Percentiles rank a stretch among this genome's conserved stretches.
Conservation (phyloP, 2,888 invertebrate genomes). For the Hyposoter didymator region DNA sequence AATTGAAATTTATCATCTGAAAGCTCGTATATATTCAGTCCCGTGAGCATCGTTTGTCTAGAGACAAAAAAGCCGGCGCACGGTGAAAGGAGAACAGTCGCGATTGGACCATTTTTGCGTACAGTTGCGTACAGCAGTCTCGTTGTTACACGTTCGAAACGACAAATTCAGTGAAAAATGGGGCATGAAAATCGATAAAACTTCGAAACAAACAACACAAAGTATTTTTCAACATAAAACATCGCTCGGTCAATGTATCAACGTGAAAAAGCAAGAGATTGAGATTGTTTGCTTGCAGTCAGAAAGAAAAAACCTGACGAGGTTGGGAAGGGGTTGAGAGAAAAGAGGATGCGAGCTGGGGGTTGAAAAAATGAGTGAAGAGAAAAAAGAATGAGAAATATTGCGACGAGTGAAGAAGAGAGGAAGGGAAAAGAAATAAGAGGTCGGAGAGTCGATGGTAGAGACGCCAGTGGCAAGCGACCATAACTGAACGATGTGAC, state of each 20-base stretch:
- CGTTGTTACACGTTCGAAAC: background rate
- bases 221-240: background rate
- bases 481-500: slow-evolving; percentile 77
- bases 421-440: slow-evolving; percentile 53
- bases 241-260: background rate
- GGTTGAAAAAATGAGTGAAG: too few relatives aligned
- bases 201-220: background rate
- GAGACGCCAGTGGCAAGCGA: slow-evolving; percentile 64
- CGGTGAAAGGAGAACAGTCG: background rate
- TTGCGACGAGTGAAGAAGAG: slow-evolving; percentile 43
- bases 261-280: background rate
- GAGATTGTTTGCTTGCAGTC: slow-evolving; percentile 23
- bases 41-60: background rate
- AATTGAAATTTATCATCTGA: slow-evolving; percentile 68
- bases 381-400: slow-evolving; percentile 44
- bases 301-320: slow-evolving; percentile 22
- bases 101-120: background rate
- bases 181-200: background rate
- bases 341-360: too few relatives aligned
- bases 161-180: background rate
- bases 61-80: background rate
- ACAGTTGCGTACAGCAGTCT: background rate
- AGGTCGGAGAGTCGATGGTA: slow-evolving; percentile 51
- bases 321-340: slow-evolving; percentile 42
- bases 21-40: slow-evolving; percentile 9